Evolutionary conservation across 2,797 vertebrate genomes (phyloP), one percentile per base, ranked within the genome.

Genomic region (Semotilus atromaculatus): DNA sequence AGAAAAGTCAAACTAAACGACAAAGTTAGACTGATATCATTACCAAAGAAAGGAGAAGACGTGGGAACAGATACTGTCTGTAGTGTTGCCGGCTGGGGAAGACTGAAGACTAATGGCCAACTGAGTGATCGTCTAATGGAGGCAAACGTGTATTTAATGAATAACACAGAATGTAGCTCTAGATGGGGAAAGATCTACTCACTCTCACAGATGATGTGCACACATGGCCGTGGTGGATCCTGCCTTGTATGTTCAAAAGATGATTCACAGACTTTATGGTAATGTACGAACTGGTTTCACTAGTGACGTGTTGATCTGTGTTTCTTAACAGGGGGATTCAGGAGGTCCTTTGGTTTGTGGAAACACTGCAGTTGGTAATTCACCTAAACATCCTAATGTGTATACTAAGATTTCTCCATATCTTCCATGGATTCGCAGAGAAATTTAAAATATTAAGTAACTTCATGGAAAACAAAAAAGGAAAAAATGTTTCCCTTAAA

Each of bases 81-180:
- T 70, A 18, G 23, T 23, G 87, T 89, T 29, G 88, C 88, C 0
- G 91, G 91, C 38, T 91, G 90, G 90, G 90, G 90, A 16, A 0
- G 0, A 5, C 40, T 3, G 3, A 1, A 1, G 0, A 72, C 7
- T 31, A 0, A 2, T 0, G 81, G 48, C 13, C 0, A 0, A 14
- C 0, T 48, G 29, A 55, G 29, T 5, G 1, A 21, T 5, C 1
- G 18, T 38, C 89, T 91, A 13, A 62, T 16, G 40, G 84, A 78
- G 34, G 91, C 74, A 26, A 19, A 87, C 0, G 90, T 93, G 11
- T 1, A 79, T 0, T 5, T 53, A 60, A 23, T 38, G 3, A 3
- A 38, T 9, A 21, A 14, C 6, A 23, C 1, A 0, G 8, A 83
- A 18, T 78, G 76, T 45, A 0, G 21, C 3, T 7, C 2, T 1